These are phyloP conservation scores for Rhagoletis zephyria DNA, from an alignment of 1,140 invertebrate genomes.

Conservation along the genomic window DNA sequence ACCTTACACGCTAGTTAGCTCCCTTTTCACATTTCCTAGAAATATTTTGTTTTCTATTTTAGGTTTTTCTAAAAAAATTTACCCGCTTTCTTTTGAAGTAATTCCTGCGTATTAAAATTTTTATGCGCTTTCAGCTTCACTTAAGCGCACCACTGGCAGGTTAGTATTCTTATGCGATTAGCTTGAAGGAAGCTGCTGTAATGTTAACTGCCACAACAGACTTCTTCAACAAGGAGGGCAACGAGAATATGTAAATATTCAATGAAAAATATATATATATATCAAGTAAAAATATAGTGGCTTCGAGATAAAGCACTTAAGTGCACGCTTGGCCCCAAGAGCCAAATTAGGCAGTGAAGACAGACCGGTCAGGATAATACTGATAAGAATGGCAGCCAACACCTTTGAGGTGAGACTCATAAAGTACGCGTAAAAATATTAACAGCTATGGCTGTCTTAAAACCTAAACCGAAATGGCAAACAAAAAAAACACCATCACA, in stretches of 20 bases:
- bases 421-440: background rate
- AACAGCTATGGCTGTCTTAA: slow-evolving; percentile 1
- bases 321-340: background rate
- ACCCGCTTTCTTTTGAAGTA: background rate
- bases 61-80: background rate
- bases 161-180: background rate
- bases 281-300: too few relatives aligned
- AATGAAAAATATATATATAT: background rate
- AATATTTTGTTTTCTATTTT: too few relatives aligned
- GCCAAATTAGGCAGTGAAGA: background rate
- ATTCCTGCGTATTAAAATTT: background rate
- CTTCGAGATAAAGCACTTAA: background rate
- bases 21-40: too few relatives aligned
- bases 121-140: background rate
- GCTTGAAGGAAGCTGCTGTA: background rate
- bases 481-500: background rate
- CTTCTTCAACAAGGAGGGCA: too few relatives aligned
- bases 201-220: background rate
- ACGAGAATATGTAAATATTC: background rate
- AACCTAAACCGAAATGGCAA: background rate
- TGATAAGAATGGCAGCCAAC: slow-evolving; percentile 4
- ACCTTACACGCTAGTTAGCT: too few relatives aligned
- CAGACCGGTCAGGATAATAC: background rate
- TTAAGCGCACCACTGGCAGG: background rate
- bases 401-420: slow-evolving; percentile 7